These are phyloP conservation scores for Coccyzus lansbergi DNA, from an alignment of 2,797 vertebrate genomes.

Conservation along the genomic window DNA sequence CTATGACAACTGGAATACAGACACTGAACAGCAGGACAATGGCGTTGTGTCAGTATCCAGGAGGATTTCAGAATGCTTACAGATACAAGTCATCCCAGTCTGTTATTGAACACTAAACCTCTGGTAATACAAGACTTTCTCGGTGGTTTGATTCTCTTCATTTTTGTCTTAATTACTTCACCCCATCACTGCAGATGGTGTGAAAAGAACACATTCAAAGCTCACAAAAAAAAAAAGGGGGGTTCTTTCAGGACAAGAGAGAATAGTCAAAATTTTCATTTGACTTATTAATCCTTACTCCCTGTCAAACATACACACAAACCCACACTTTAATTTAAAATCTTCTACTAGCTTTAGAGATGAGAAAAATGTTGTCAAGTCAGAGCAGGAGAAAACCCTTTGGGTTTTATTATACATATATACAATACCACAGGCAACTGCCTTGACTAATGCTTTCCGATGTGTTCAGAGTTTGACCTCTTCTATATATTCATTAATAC, in stretches of 20 bases:
- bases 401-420: neutral
- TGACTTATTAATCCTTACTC: slow-evolving; percentile 25
- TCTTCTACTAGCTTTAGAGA: neutral
- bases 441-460: neutral
- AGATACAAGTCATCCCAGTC: slow-evolving; percentile 17
- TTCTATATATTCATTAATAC: neutral
- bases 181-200: slow-evolving; percentile 19
- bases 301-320: neutral
- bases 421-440: neutral
- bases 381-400: neutral
- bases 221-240: neutral
- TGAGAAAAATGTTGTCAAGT: neutral
- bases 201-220: slow-evolving; percentile 18
- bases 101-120: slow-evolving; percentile 39
- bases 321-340: neutral
- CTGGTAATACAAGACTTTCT: slow-evolving; percentile 18
- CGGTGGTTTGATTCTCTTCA: slow-evolving; percentile 9
- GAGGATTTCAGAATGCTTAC: slow-evolving; percentile 38
- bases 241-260: neutral
- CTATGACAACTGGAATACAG: slow-evolving; percentile 31
- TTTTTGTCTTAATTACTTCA: slow-evolving; percentile 51
- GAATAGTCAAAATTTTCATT: neutral
- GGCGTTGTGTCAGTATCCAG: slow-evolving; percentile 29
- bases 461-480: neutral
- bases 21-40: slow-evolving; percentile 44